Base-by-base conservation (phyloP, 2,888 invertebrate species). In the Agrotis clavis region DNA sequence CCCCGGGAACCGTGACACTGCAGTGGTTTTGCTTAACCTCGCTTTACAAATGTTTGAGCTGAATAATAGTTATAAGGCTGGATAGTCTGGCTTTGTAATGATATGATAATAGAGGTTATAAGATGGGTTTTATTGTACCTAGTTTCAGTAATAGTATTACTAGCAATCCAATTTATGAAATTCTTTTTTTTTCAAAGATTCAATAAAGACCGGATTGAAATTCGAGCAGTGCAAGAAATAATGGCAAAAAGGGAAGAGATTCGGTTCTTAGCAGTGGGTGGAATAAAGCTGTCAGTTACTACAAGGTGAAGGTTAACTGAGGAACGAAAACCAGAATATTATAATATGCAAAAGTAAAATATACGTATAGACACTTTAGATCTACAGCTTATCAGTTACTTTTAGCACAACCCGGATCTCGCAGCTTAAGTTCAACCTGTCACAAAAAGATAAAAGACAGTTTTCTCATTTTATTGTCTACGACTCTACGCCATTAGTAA, bases 1-100 rank as follows among this genome's bases (percentile, higher is more conserved):
- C 88, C 91, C 66, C 56, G 91, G 90, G 92, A 91, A 81, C 83
- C 86, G 86, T 85, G 91, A 87, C 87, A 86, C 87, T 87, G 86
- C 84, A 87, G 80, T 64, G 77, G 85, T 83, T 83, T 74, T n/a
- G 71, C 69, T 67, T 67, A 54, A 69, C 69, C 65, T 73, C 68
- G 69, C 73, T 77, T 47, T 76, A 82, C 81, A 85, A 82, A 83
- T 85, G 76, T 85, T 86, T 81, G 77, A 76, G 71, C 74, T 74
- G 78, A 81, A 83, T 84, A 84, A 82, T 84, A 63, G 60, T 77
- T 62, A 61, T 71, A 69, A 62, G 68, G 67, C 69, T 68, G 69
- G 57, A 60, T 67, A 53, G 35, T 35, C 68, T 56, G 21, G 48
- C 50, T 70, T 59, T 67, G 57, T 79, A 66, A 70, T 61, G 79